These are phyloP conservation scores for Mythimna loreyi DNA, from an alignment of 2,888 invertebrate species.

Conservation along the genomic window DNA sequence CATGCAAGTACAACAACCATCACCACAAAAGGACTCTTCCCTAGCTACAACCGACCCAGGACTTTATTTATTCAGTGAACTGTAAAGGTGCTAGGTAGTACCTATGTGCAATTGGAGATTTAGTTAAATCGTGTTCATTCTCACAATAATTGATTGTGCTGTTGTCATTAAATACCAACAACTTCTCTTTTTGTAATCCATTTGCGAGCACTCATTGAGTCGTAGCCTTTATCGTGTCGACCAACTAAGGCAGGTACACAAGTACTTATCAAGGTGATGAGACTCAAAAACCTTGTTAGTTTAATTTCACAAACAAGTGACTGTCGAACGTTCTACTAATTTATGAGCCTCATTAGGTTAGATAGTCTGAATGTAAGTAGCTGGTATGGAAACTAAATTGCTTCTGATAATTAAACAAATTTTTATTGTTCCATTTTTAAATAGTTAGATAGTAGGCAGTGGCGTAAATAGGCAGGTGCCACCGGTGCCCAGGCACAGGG, in stretches of 20 bases:
- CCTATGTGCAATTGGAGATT: no score
- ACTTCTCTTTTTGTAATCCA: no score
- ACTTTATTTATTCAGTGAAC: background rate
- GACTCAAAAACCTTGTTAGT: constrained; percentile 33
- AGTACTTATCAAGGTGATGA: constrained; percentile 3
- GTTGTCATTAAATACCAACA: no score
- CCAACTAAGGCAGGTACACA: background rate
- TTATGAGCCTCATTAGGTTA: constrained; percentile 39
- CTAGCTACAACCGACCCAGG: background rate
- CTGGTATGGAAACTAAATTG: constrained; percentile 11
- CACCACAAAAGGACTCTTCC: background rate
- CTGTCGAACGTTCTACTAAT: constrained; percentile 34
- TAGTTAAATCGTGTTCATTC: no score
- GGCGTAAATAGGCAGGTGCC: no score
- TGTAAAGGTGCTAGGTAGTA: background rate
- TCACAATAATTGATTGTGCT: no score
- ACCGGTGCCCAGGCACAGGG: no score
- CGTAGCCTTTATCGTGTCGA: background rate
- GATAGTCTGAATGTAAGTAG: constrained; percentile 25
- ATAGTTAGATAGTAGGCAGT: background rate
- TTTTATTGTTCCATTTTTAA: constrained; percentile 9
- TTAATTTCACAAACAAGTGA: constrained; percentile 27
- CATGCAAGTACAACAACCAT: background rate
- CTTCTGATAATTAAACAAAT: constrained; percentile 24
- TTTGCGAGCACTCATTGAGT: background rate